These are phyloP conservation scores for Meloidogyne exigua DNA, from an alignment of 1,140 invertebrate genomes.

Conservation along the genomic window DNA sequence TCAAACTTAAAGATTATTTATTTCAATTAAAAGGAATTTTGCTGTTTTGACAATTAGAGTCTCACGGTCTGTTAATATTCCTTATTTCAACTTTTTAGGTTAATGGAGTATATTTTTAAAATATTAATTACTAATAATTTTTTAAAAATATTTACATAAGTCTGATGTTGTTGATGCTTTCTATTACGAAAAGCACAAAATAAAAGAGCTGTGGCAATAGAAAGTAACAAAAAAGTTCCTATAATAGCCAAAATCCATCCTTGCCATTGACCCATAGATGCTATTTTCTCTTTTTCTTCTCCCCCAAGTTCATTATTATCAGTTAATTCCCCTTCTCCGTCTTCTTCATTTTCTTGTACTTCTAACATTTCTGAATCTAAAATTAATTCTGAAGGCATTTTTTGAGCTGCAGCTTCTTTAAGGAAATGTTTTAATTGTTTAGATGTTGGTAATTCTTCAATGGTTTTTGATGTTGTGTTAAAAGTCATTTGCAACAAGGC, in stretches of 20 bases:
- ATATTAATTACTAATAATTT: neutral
- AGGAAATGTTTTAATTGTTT: constrained; percentile 44
- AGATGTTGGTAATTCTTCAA: constrained; percentile 29
- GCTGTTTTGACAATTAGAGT: too few species aligned
- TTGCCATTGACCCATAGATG: constrained; percentile 37
- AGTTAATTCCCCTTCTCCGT: constrained; percentile 3
- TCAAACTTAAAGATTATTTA: too few species aligned
- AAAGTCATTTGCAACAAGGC: constrained; percentile 46
- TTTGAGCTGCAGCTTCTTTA: constrained; percentile 34
- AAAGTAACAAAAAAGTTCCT: constrained; percentile 22
- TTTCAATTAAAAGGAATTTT: too few species aligned
- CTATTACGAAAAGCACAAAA: constrained; percentile 33
- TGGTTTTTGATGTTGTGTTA: constrained; percentile 28
- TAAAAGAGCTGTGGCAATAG: constrained; percentile 5
- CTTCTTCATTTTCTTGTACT: constrained; percentile 4
- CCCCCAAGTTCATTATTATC: constrained; percentile 15
- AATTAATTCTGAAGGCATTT: constrained; percentile 26
- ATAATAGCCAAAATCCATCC: constrained; percentile 35
- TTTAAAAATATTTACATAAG: constrained; percentile 33
- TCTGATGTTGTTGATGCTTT: constrained; percentile 30
- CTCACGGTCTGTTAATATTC: too few species aligned
- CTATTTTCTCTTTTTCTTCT: constrained; percentile 54
- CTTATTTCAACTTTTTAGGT: too few species aligned
- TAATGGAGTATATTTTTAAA: too few species aligned
- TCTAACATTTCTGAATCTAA: constrained; percentile 16